Base-by-base conservation (phyloP, 2,113 vertebrate species). In the Callocephalon fimbriatum region DNA sequence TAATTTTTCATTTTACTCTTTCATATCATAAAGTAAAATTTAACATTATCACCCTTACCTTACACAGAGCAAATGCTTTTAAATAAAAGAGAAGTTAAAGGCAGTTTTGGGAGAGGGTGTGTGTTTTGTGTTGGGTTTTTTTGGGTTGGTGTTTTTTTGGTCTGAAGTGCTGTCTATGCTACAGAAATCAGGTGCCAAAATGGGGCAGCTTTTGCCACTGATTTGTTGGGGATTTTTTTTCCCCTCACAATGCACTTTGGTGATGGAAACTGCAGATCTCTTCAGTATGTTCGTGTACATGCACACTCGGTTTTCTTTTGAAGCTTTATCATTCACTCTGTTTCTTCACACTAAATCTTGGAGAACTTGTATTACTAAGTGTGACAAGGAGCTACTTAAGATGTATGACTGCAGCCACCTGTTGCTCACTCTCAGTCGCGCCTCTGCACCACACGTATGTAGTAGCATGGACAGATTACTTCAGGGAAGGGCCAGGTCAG, bases 171-270 rank as follows among this genome's bases (percentile, higher is more conserved):
- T 71, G 56, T 56, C 47, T 88, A 0, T 72, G 50, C 67, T 83
- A 16, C 56, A 74, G 61, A 75, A 75, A 51, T 14, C 0, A 1
- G 75, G 27, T 90, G 70, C 90, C 87, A 70, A 74, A 72, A 76
- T 13, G 45, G 51, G 70, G 22, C 76, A 81, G 62, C 29, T 84
- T 93, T 87, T 88, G 37, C 73, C 68, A 53, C 50, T 44, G 77
- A 29, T 59, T 10, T 18, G 2, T 31, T 35, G 29, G 4, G 3
- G 0, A 1, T 12, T 32, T 72, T 42, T 42, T 75, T 32, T 14
- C 9, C 42, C 47, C 44, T 54, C 23, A 25, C 53, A 90, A 79
- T 75, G 82, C 85, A 83, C 93, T 95, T 95, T 76, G 77, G 27
- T 87, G 86, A 21, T 59, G 44, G 72, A 81, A 81, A 7, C 44